Percentiles rank a stretch among this genome's conserved stretches.
These are phyloP conservation scores for Xestobium rufovillosum DNA, from an alignment of 2,888 invertebrate genomes.

Conservation along the genomic window DNA sequence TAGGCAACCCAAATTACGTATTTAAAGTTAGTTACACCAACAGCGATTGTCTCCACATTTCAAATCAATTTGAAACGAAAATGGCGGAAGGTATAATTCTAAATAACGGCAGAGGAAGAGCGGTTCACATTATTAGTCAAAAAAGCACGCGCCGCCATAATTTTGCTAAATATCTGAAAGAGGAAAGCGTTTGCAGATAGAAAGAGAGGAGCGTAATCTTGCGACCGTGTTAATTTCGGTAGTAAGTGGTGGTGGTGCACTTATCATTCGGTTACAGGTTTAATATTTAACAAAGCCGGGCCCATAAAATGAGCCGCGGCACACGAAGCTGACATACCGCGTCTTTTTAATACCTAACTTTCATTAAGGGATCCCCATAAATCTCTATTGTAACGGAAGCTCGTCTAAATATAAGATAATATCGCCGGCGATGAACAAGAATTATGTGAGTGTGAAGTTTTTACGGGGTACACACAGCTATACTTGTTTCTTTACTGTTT, in stretches of 20 bases:
- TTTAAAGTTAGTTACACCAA: too few species aligned
- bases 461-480: conserved; percentile 22
- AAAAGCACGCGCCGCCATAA: conserved; percentile 38
- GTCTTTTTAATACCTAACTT: conserved; percentile 42
- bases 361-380: conserved; percentile 42
- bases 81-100: too few species aligned
- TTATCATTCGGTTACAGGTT: conserved; percentile 40
- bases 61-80: too few species aligned
- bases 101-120: too few species aligned
- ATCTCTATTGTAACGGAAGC: conserved; percentile 41
- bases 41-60: too few species aligned
- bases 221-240: conserved; percentile 34
- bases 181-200: too few species aligned
- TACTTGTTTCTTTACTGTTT: conserved; percentile 16
- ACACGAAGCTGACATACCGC: conserved; percentile 33
- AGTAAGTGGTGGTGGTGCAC: conserved; percentile 38
- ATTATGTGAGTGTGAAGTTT: conserved; percentile 38
- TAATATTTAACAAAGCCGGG: conserved; percentile 39
- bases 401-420: conserved; percentile 40
- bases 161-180: conserved; percentile 36
- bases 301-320: conserved; percentile 30
- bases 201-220: too few species aligned
- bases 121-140: conserved; percentile 31
- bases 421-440: conserved; percentile 31
- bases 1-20: too few species aligned